These are phyloP conservation scores for Bibio marci DNA, from an alignment of 2,888 invertebrate genomes.

Conservation along the genomic window DNA sequence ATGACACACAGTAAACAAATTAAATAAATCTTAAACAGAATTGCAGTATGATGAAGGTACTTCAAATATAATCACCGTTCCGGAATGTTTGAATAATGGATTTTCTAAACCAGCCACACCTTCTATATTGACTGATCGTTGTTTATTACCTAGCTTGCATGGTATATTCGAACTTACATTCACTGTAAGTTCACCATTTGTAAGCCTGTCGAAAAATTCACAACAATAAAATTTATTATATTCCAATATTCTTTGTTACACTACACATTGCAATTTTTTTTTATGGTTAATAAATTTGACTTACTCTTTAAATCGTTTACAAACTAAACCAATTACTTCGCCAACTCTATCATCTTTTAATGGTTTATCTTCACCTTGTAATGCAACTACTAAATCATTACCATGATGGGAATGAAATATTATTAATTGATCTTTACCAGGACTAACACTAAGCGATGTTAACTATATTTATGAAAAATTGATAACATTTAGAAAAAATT, in stretches of 20 bases:
- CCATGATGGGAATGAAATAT: constrained; percentile 73
- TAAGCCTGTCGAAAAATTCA: constrained; percentile 36
- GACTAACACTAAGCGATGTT: constrained; percentile 70
- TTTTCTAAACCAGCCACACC: constrained; percentile 23
- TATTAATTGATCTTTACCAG: constrained; percentile 72
- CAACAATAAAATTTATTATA: constrained; percentile 4
- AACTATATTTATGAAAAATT: constrained; percentile 31
- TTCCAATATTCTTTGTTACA: too few relatives aligned
- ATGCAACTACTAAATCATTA: constrained; percentile 78
- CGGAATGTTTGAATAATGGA: constrained; percentile 23
- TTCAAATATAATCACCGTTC: constrained; percentile 25
- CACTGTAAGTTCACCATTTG: constrained; percentile 51
- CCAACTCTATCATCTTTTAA: constrained; percentile 60
- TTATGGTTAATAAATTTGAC: too few relatives aligned
- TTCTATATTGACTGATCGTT: constrained; percentile 28
- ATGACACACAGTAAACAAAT: too few relatives aligned
- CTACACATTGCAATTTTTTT: too few relatives aligned
- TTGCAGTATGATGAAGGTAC: constrained; percentile 27
- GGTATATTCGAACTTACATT: constrained; percentile 55
- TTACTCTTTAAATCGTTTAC: constrained; percentile 60
- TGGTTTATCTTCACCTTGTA: constrained; percentile 30
- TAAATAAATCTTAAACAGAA: constrained; percentile 3
- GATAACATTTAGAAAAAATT: too few relatives aligned
- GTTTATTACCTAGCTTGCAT: constrained; percentile 73
- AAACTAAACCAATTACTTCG: constrained; percentile 69